A percentile compares a stretch with the other conserved stretches of the same genome.
phyloP scores from a whole-genome alignment of 2,113 vertebrate species.

The Taxidea taxus region DNA sequence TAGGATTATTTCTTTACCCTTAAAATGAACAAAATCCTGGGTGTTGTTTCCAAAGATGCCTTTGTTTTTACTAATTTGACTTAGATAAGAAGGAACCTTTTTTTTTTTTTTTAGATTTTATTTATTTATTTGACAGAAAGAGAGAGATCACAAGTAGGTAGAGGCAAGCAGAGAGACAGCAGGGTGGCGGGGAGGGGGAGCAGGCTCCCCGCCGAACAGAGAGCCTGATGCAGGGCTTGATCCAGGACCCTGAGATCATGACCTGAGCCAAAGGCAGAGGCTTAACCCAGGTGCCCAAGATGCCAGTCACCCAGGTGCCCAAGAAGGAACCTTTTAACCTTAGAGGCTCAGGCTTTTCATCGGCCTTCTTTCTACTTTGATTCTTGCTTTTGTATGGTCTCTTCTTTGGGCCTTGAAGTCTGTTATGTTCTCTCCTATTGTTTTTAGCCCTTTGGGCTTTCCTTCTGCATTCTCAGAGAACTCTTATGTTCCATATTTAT shows the following conservation, averaged over 20 bases:
- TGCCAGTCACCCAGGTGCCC: too few relatives aligned
- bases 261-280: too few relatives aligned
- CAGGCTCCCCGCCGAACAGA: too few relatives aligned
- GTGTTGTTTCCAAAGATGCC: neutral
- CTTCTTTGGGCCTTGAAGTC: neutral
- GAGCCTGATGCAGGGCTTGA: too few relatives aligned
- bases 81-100: neutral
- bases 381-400: neutral
- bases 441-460: neutral
- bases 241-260: too few relatives aligned
- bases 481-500: neutral
- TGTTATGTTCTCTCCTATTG: neutral
- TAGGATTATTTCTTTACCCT: conserved; percentile 1
- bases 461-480: neutral
- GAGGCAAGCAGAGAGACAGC: too few relatives aligned
- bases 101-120: too few relatives aligned
- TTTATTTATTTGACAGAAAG: too few relatives aligned
- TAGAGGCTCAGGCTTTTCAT: neutral
- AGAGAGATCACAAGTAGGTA: too few relatives aligned
- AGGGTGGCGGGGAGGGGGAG: too few relatives aligned
- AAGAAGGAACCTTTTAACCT: neutral
- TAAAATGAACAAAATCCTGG: neutral
- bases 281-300: neutral
- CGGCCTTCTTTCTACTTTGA: neutral
- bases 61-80: neutral